phyloP scores from a whole-genome alignment of 1,140 invertebrate genomes.

The Frieseomelitta varia region DNA sequence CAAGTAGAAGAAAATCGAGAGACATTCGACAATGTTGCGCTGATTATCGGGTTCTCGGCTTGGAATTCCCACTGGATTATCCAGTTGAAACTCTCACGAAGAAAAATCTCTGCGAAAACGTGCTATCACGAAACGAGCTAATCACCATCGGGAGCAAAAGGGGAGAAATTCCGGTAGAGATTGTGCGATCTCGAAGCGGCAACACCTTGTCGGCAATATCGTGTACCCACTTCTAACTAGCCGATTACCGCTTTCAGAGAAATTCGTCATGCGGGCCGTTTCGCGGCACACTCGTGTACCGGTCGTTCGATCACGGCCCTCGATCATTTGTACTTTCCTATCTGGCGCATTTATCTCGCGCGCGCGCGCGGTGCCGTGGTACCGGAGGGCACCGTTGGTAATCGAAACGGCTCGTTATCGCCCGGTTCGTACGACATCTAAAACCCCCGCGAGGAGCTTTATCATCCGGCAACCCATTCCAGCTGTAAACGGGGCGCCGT shows the following conservation, averaged over 20 bases:
- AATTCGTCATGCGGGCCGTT: conserved; percentile 2
- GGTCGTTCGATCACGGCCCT: conserved; percentile 10
- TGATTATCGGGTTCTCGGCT: neutral
- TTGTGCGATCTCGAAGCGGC: neutral
- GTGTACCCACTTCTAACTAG: neutral
- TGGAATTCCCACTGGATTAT: neutral
- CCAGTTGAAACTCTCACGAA: neutral
- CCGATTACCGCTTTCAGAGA: neutral
- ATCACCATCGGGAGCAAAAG: neutral
- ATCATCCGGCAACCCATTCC: neutral
- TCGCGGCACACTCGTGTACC: neutral
- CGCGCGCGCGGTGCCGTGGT: neutral
- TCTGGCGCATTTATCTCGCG: conserved; percentile 40
- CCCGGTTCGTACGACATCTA: neutral
- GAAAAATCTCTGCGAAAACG: neutral
- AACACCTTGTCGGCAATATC: neutral
- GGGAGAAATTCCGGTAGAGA: neutral
- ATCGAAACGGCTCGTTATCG: conserved; percentile 36
- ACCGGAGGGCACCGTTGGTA: conserved; percentile 2
- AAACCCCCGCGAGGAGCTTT: conserved; percentile 5
- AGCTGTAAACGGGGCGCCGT: neutral
- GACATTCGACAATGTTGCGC: neutral
- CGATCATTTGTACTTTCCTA: conserved; percentile 42
- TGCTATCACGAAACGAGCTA: neutral
- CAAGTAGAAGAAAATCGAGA: neutral